phyloP scores from a whole-genome alignment of 2,113 vertebrate species.

The Cynocephalus volans region DNA sequence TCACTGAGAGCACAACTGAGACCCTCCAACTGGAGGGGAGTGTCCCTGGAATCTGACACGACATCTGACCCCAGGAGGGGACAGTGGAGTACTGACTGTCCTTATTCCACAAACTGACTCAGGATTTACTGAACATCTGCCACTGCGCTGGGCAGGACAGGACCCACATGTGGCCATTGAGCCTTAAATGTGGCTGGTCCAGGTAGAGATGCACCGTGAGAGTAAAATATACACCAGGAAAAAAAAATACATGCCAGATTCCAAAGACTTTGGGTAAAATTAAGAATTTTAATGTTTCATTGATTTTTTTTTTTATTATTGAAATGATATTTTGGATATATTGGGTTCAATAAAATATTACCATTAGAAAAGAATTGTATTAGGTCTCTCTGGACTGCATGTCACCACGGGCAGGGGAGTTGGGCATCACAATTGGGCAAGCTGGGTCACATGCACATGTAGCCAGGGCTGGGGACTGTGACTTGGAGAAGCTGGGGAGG shows the following conservation, averaged over 20 bases:
- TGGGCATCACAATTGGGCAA: no score
- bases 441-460: background rate
- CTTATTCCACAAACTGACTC: background rate
- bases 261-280: background rate
- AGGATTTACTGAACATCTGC: background rate
- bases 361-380: no score
- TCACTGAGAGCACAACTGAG: background rate
- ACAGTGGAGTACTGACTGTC: background rate
- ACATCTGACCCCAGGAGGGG: background rate
- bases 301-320: no score
- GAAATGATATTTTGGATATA: no score
- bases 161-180: background rate
- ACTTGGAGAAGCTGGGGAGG: background rate
- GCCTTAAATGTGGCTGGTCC: background rate
- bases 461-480: background rate
- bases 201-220: background rate
- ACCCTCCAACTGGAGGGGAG: no score
- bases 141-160: background rate
- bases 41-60: background rate
- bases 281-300: no score
- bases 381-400: background rate
- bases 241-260: background rate
- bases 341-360: no score
- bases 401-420: background rate
- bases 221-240: background rate